Base-by-base conservation (phyloP, 2,888 invertebrate genomes). In the Tridacna crocea region DNA sequence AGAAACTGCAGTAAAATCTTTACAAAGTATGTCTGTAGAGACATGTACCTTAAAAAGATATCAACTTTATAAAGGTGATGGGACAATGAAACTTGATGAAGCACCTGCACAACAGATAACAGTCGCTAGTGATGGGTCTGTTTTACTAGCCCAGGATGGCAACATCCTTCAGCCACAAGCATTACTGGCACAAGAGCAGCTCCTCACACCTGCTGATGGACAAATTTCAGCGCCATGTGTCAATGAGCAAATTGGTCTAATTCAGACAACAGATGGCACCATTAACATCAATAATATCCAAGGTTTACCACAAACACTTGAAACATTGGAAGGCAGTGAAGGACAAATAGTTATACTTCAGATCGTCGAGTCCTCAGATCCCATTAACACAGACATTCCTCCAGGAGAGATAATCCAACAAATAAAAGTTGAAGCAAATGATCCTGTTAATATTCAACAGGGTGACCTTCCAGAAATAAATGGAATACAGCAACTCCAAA, bases 301-400 rank as follows among this genome's bases (percentile, higher is more conserved):
- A 2, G 77, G 80, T 3, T 73, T 83, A 26, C 79, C 85, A 8
- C 86, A 87, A 36, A 74, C 76, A 6, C 78, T 83, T 19, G 88
- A 89, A 24, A 83, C 84, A 4, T 66, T 88, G 13, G 88, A 89
- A 17, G 85, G 80, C 10, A 80, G 81, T 0, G 87, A 89, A 12
- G 90, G 90, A 15, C 89, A 91, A 68, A 90, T 92, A n/a, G 90
- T 92, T 17, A 91, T 92, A 65, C 82, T 92, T 0, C 92, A 92
- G 86, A 91, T 92, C 22, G 90, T 91, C 3, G 90, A 91, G 72
- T 90, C 87, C 0, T 83, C 88, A 3, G 89, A 87, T 46, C 83
- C 78, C 12, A 68, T 76, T n/a, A 72, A 85, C 0, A 82, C 88
- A 58, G 89, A 89, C 47, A 11, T 84, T 85, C 46, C 79, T 81